Evolutionary conservation across 2,888 invertebrate species (phyloP), one percentile per base, ranked within the genome.

Genomic region (Camptogramma bilineatum): DNA sequence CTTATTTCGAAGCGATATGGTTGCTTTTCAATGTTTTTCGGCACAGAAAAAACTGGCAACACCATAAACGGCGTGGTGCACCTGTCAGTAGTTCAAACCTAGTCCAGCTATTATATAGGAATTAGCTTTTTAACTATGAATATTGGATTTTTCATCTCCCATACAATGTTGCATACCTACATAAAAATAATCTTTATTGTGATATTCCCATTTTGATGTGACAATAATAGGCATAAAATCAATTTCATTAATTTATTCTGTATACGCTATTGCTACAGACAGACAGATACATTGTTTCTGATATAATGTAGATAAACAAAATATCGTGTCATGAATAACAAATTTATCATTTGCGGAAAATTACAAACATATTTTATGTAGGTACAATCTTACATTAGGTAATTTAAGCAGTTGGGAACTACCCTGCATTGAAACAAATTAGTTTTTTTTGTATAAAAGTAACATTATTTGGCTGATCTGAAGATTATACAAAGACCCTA

Each of bases 31-130:
- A 73, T 53, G 62, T 66, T 67, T 62, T 70, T 70, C 65, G 17
- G 16, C 62, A 51, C 73, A 72, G 77, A 82, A 84, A 83, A 88
- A 84, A 81, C 84, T 78, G 81, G 75, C 74, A 79, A 75, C 76
- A 65, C 89, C 86, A 82, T 90, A 89, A 85, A 89, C 79, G 85
- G 87, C 69, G 68, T 78, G 76, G 72, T 81, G 85, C 91, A 91
- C 90, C 91, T 91, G 91, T 85, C 86, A 77, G 79, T 83, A 80
- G 81, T 75, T 76, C 68, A 69, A 61, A 73, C 77, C 85, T 86
- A 86, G 85, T 77, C 69, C 66, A 68, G 74, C 72, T 75, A 71
- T 70, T n/a, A n/a, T n/a, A n/a, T n/a, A 73, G 66, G 76, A 76
- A 81, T 80, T 80, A 80, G 81, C 77, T 76, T 78, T 81, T 78